These are phyloP conservation scores for Oryzias sinensis DNA, from an alignment of 2,797 vertebrate species.

Conservation along the genomic window DNA sequence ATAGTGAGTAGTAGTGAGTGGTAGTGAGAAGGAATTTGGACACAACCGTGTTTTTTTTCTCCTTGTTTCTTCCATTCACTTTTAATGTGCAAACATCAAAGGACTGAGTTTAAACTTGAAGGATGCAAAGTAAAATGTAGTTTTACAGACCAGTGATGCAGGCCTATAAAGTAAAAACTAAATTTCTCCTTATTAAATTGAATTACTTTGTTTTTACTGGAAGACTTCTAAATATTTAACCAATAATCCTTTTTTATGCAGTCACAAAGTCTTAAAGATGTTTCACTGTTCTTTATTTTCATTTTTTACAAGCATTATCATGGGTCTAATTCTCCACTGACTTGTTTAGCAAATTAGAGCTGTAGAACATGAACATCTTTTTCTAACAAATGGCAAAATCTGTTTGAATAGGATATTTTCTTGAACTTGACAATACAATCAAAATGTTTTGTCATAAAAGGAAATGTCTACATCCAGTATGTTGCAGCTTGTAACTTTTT, in stretches of 20 bases:
- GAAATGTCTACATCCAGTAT: conserved; percentile 6
- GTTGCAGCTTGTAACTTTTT: background rate
- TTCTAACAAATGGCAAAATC: conserved; percentile 18
- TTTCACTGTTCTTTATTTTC: conserved; percentile 55
- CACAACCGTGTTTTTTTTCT: no score
- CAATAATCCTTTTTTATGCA: conserved; percentile 30
- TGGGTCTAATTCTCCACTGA: conserved; percentile 60
- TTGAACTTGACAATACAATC: conserved; percentile 30
- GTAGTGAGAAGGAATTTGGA: no score
- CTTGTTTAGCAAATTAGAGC: conserved; percentile 66
- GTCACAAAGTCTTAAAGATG: conserved; percentile 82
- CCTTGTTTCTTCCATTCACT: no score
- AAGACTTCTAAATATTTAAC: conserved; percentile 44
- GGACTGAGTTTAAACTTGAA: no score
- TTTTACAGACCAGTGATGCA: no score
- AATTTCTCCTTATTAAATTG: no score
- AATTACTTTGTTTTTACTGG: conserved; percentile 5
- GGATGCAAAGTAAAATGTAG: no score
- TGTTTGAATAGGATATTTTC: conserved; percentile 20
- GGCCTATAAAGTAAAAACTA: no score
- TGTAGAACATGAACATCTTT: conserved; percentile 41
- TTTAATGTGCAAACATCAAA: no score
- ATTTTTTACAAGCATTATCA: conserved; percentile 26
- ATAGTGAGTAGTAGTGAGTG: no score
- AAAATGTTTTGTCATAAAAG: conserved; percentile 43